Evolutionary conservation across 2,113 vertebrate species (phyloP), one percentile per base, ranked within the genome.

Genomic region (Eulemur rufifrons): DNA sequence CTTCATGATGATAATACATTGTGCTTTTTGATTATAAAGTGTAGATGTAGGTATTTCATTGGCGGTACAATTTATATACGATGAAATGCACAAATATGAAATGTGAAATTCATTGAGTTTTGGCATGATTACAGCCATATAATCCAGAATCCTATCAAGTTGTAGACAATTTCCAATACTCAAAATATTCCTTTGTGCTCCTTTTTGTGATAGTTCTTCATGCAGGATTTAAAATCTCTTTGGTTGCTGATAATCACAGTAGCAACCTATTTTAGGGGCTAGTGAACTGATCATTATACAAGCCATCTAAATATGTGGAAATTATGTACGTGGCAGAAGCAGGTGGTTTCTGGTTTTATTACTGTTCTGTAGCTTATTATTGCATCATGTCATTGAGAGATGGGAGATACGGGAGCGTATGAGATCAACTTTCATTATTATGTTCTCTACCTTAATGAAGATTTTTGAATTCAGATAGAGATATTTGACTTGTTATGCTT

Each of bases 261-360:
- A 78, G 12, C 86, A 86, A 25, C 8, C 69, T 96, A 42, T 92
- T 98, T 97, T 78, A 59, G 52, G 14, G 92, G 37, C n/a, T 77
- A 17, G 47, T 59, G 39, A 59, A 9, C 1, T 69, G 20, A 52
- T 92, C 27, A n/a, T 91, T 81, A 61, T 42, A 14, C 5, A 93
- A 50, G 4, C 5, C 54, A 25, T 86, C 86, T 69, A 47, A 86
- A 82, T 95, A 94, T 25, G 50, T 37, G 61, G 86, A 73, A 90
- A 92, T 34, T 74, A 68, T 94, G 3, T 18, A 78, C 9, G 10
- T 84, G 91, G 32, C 15, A 86, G 68, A 86, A 85, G 25, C 34
- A 69, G 15, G 4, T 88, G 66, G 66, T 87, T 96, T 93, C 73
- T 92, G 82, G 9, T 5, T 93, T 63, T 25, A 52, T 56, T 71